Percentiles rank a stretch among this genome's conserved stretches.
Evolutionary conservation across 64 coral and sea anemone genomes (phyloP).

Genomic region (Stichodactyla mertensii): DNA sequence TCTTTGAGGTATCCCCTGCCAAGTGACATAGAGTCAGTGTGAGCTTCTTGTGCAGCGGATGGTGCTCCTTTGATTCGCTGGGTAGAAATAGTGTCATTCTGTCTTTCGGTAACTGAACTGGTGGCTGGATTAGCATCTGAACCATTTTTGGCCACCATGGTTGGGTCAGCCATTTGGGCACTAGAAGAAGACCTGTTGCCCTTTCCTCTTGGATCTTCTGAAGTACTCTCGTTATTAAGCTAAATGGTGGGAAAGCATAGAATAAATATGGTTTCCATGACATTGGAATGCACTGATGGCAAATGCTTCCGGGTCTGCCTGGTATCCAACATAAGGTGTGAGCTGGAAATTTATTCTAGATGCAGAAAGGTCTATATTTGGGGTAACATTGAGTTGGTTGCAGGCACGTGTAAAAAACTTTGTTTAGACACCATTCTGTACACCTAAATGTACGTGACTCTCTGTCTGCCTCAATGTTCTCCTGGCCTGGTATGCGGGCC

Average conservation of each 20-base stretch:
- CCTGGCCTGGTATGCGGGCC: constrained; percentile 25
- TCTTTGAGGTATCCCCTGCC: constrained; percentile 7
- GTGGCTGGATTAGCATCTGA: background rate
- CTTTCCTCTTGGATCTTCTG: constrained; percentile 30
- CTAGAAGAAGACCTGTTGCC: constrained; percentile 29
- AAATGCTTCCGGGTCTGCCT: background rate
- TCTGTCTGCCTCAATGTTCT: constrained; percentile 36
- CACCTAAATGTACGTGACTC: constrained; percentile 23
- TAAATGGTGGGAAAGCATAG: constrained; percentile 31
- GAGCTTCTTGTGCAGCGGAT: constrained; percentile 22
- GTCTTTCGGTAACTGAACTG: background rate
- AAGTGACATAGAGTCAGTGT: constrained; percentile 10
- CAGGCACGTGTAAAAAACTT: constrained; percentile 8
- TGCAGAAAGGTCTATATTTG: constrained; percentile 21
- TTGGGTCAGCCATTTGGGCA: constrained; percentile 41
- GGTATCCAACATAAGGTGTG: background rate
- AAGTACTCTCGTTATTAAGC: constrained; percentile 15
- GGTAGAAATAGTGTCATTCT: background rate
- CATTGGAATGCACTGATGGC: constrained; percentile 12
- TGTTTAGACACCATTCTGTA: constrained; percentile 47
- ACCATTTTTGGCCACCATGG: constrained; percentile 26
- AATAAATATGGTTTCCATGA: constrained; percentile 2
- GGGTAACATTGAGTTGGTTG: constrained; percentile 8
- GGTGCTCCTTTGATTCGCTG: background rate
- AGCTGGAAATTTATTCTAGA: constrained; percentile 25